phyloP scores from a whole-genome alignment of 2,113 vertebrate species.

The Ranitomeya imitator region DNA sequence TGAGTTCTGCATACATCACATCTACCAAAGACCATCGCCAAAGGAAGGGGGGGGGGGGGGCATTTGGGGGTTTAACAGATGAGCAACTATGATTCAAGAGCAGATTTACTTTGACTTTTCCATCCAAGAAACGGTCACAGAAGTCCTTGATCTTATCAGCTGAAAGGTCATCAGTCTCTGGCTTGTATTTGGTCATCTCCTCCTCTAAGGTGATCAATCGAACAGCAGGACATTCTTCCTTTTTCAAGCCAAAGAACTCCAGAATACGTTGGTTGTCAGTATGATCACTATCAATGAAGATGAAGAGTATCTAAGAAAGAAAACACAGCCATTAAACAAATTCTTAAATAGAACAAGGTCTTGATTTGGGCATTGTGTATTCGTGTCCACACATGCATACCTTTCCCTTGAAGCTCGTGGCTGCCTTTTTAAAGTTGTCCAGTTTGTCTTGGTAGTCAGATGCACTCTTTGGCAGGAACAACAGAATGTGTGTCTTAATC shows the following conservation, averaged over 20 bases:
- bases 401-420: constrained; percentile 88
- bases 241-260: constrained; percentile 97
- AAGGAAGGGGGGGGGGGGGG: too few species aligned
- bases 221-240: constrained; percentile 93
- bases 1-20: too few species aligned
- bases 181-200: constrained; percentile 98
- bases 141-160: constrained; percentile 85
- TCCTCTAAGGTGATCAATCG: constrained; percentile 97
- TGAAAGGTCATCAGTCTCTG: constrained; percentile 80
- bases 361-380: not conserved
- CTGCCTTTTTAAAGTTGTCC: constrained; percentile 88
- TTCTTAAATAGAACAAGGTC: not conserved
- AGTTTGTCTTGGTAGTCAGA: constrained; percentile 87
- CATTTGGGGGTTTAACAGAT: too few species aligned
- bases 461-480: constrained; percentile 89
- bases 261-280: constrained; percentile 95
- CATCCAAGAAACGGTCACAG: constrained; percentile 86
- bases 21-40: too few species aligned
- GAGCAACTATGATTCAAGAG: too few species aligned
- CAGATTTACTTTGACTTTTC: constrained; percentile 89
- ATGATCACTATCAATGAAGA: constrained; percentile 95
- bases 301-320: constrained; percentile 90
- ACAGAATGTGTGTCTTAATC: constrained; percentile 96
- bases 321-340: not conserved
- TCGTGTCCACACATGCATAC: constrained; percentile 65